Evolutionary conservation across 2,113 vertebrate species (phyloP).

Genomic region (Pachypanchax playfairii): DNA sequence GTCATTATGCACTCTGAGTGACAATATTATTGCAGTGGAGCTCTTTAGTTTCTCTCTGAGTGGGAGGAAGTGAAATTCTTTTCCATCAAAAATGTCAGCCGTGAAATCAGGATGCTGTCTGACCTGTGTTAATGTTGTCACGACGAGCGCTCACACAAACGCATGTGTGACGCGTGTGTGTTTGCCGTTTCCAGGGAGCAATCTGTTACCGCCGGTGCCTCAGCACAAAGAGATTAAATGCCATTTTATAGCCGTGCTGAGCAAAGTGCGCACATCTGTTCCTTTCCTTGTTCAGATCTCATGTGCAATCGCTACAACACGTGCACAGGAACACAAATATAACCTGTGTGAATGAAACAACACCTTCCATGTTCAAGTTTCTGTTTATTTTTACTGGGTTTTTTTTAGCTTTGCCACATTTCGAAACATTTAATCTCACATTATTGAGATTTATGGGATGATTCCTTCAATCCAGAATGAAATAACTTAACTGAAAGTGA

Average conservation of each 20-base stretch:
- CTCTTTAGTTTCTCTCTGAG: conserved; percentile 13
- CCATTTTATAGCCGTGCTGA: conserved; percentile 61
- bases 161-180: conserved; percentile 42
- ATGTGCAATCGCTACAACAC: conserved; percentile 17
- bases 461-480: background rate
- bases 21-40: conserved; percentile 26
- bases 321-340: conserved; percentile 19
- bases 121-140: conserved; percentile 12
- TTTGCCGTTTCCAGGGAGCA: conserved; percentile 70
- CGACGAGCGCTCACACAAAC: conserved; percentile 28
- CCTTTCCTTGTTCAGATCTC: conserved; percentile 31
- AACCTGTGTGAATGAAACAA: background rate
- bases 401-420: conserved; percentile 4
- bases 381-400: conserved; percentile 15
- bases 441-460: background rate
- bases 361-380: background rate
- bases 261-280: conserved; percentile 55
- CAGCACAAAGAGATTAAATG: conserved; percentile 62
- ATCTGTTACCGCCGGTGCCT: conserved; percentile 48
- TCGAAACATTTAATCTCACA: background rate
- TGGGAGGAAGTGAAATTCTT: conserved; percentile 31
- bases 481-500: too few species aligned
- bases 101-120: conserved; percentile 9
- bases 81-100: conserved; percentile 18
- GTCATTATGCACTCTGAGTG: conserved; percentile 46